Percentiles rank a stretch among this genome's conserved stretches.
Evolutionary conservation across 2,797 vertebrate species (phyloP).

Genomic region (Paguma larvata): DNA sequence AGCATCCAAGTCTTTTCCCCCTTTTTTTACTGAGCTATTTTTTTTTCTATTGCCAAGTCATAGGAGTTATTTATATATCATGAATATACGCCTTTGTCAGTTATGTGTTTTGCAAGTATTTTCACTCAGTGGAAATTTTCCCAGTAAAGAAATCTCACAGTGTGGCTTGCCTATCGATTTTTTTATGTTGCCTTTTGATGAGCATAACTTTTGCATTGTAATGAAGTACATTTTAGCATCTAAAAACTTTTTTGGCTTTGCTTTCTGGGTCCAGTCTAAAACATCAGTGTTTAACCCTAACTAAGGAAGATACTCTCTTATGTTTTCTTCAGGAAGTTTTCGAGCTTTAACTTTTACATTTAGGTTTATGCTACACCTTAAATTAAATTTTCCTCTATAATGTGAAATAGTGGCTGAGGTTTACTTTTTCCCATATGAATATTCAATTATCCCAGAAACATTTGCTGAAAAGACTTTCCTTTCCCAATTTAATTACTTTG

Average conservation of each 20-base stretch:
- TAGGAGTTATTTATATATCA: not conserved
- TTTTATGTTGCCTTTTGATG: not conserved
- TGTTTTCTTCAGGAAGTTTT: not conserved
- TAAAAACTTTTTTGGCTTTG: not conserved
- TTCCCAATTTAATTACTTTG: conserved; percentile 12
- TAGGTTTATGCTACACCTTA: not conserved
- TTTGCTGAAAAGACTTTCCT: conserved; percentile 36
- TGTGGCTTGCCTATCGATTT: not conserved
- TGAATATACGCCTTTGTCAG: not conserved
- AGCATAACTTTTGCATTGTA: conserved; percentile 3
- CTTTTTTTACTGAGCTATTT: not conserved
- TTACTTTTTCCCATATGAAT: not conserved
- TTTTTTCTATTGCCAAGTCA: not conserved
- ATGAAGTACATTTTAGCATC: not conserved
- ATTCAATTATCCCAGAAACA: not conserved
- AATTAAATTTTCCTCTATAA: not conserved
- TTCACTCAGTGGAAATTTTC: not conserved
- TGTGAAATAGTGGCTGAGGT: not conserved
- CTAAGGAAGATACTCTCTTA: not conserved
- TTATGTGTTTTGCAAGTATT: not conserved
- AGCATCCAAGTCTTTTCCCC: not conserved
- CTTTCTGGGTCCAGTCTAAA: not conserved
- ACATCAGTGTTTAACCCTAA: not conserved
- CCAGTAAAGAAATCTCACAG: not conserved
- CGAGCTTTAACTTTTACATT: not conserved